Base-by-base conservation (phyloP, 2,888 invertebrate species). In the Aricia artaxerxes region DNA sequence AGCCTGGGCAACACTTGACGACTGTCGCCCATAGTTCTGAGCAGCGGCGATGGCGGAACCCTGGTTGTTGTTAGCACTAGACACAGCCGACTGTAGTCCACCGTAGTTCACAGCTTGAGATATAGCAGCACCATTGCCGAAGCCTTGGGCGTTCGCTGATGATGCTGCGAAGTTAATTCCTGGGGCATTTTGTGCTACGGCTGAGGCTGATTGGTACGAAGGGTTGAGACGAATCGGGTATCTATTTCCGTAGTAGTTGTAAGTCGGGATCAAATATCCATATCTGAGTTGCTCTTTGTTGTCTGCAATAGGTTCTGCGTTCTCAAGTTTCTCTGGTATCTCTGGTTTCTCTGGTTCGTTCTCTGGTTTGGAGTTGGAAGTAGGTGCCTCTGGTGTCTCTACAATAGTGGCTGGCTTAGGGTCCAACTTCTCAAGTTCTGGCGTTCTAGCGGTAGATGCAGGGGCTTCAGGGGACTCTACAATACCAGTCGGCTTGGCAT, bases 231-330 rank as follows among this genome's bases (percentile, higher is more conserved):
- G 49, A 38, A 31, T 49, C 3, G 76, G 76, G 2, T 53, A 13
- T 76, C 76, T 53, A 13, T 49, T 49, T 49, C 24, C 49, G 44
- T 75, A 75, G 16, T 76, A 57, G 31, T 76, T 76, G 35, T 49
- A 53, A n/a, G 31, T 53, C 13, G 76, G 57, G 7, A 76, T 6
- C 16, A 53, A 35, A 35, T 69, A 69, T 69, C 69, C 69, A 35
- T 35, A 69, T 69, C 35, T 35, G 2, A 69, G 69, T 69, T 69
- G 69, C 1, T 69, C 35, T 38, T 69, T 11, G 38, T 69, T 69
- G 13, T 69, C 69, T 35, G 16, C 16, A 38, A 38, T 69, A 0
- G 9, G 69, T 69, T 69, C 69, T 38, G 16, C 5, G 69, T 38
- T 38, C 4, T 35, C 35, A 5, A 69, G 13, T 64, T 31, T 9